Base-by-base conservation (phyloP, 2,888 invertebrate genomes). In the Timandra comae region DNA sequence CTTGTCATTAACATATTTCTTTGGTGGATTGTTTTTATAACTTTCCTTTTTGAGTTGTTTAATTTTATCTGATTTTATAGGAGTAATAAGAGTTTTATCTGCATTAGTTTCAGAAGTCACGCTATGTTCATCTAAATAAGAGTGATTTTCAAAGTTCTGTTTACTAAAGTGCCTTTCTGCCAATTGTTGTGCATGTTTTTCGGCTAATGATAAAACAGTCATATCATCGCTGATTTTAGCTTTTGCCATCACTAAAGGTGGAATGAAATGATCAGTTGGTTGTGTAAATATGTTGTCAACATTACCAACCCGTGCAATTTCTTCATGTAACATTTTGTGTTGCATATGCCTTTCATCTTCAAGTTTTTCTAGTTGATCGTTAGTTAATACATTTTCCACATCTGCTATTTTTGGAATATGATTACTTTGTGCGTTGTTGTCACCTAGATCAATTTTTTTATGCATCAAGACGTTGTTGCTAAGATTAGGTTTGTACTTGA, bases 201-300 rank as follows among this genome's bases (percentile, higher is more conserved):
- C 78, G 69, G 85, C 63, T 52, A 86, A 56, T 3, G 86, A 84
- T 41, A 86, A 57, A 27, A 85, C 82, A 13, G 73, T 84, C 86
- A 86, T 85, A 33, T 86, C 86, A 39, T 86, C 75, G 43, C 78
- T 79, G 12, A 84, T 64, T 63, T 76, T 86, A 29, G 86, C 77
- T 46, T 85, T 86, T 12, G 86, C 86, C 81, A 87, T 87, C 2
- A 87, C 86, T 13, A 87, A 48, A 2, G 86, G 86, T 3, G 86
- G 86, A 12, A 87, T 71, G 48, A 87, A 87, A 46, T 86, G 86
- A 46, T 87, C 86, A 6, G 85, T 77, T 2, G 85, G 78, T 49
- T 84, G 86, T 5, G 78, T 84, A 48, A 82, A 86, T 52, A 86
- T 81, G 26, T 71, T 81, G 52, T 85, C 81, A 30, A 77, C 64